These are phyloP conservation scores for Diorhabda sublineata DNA, from an alignment of 1,140 invertebrate species.

Conservation along the genomic window DNA sequence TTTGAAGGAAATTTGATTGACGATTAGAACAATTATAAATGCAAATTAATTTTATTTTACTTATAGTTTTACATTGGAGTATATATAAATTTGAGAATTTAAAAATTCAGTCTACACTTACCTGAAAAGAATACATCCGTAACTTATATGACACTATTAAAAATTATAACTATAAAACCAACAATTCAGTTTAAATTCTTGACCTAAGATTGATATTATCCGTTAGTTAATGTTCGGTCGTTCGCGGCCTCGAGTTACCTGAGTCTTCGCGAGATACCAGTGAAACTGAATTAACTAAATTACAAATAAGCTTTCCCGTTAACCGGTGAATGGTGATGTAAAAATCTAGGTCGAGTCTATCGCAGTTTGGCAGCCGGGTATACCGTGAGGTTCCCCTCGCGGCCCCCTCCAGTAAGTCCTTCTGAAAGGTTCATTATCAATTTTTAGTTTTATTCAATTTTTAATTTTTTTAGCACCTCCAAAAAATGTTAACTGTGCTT, in stretches of 20 bases:
- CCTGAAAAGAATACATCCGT: too few species aligned
- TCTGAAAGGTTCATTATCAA: neutral
- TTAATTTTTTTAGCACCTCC: neutral
- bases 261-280: constrained; percentile 20
- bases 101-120: too few species aligned
- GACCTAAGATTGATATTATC: neutral
- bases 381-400: constrained; percentile 26
- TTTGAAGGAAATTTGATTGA: too few species aligned
- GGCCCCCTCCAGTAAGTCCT: constrained; percentile 3
- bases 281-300: constrained; percentile 35
- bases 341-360: constrained; percentile 32
- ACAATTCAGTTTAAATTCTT: neutral
- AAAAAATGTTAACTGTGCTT: too few species aligned
- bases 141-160: too few species aligned
- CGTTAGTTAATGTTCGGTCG: neutral
- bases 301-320: constrained; percentile 30
- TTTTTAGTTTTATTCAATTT: neutral
- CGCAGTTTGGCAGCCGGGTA: constrained; percentile 26
- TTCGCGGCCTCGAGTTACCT: neutral
- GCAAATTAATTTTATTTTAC: too few species aligned
- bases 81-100: too few species aligned
- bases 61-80: too few species aligned
- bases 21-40: too few species aligned
- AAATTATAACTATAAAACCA: too few species aligned
- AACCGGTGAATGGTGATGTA: constrained; percentile 32